Conservation (phyloP, 1,140 invertebrate species). For the Mya arenaria region DNA sequence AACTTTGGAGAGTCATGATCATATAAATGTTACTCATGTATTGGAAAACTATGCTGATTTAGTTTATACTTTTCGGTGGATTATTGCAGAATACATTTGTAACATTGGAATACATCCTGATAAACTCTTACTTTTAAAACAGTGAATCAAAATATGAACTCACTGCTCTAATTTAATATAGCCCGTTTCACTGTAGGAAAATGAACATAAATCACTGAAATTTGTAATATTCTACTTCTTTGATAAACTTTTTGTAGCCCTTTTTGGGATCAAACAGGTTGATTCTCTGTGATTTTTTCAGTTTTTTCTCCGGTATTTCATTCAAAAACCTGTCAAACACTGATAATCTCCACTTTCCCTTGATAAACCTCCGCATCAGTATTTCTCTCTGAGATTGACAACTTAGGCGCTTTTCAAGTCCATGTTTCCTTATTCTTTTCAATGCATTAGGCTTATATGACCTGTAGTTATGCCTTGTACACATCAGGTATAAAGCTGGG, state of each 20-base stretch:
- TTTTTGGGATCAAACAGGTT: constrained; percentile 29
- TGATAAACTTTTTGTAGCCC: constrained; percentile 24
- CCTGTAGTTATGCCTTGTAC: neutral
- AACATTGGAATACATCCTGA: no score
- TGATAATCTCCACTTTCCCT: neutral
- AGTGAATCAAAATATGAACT: no score
- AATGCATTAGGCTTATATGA: constrained; percentile 40
- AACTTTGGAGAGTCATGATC: no score
- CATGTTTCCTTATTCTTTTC: constrained; percentile 50
- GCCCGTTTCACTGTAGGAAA: no score
- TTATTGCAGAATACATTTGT: no score
- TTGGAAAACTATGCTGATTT: no score
- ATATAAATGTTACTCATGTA: no score
- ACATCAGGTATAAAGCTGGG: neutral
- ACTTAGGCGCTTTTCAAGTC: constrained; percentile 45
- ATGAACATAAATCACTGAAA: no score
- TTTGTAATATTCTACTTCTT: constrained; percentile 14
- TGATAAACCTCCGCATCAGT: constrained; percentile 39
- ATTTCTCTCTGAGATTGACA: constrained; percentile 16
- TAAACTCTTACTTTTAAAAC: no score
- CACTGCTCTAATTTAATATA: no score
- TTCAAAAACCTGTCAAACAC: constrained; percentile 51
- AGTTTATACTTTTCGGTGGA: no score
- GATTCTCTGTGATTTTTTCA: neutral
- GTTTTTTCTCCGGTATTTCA: neutral